Base-by-base conservation (phyloP, 1,140 invertebrate species). In the Drosophila prosaltans region DNA sequence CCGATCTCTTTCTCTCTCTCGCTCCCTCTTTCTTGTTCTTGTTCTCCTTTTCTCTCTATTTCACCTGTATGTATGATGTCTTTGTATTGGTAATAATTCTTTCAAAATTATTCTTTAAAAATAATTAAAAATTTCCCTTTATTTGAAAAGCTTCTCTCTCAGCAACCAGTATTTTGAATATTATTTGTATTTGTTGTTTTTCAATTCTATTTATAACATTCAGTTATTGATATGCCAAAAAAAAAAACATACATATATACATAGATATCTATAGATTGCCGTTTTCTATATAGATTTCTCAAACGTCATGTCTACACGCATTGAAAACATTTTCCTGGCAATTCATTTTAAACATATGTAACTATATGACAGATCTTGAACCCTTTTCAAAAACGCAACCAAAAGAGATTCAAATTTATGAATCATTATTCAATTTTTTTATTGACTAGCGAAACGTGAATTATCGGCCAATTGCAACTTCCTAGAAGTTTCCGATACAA, bases 221-320 rank as follows among this genome's bases (percentile, higher is more conserved):
- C 69, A 89, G 84, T 90, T 89, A 89, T 89, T 89, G 84, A 89
- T 89, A 89, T 89, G 84, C 78, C 84, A 89, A 89, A 86, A 79
- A 79, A 48, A 72, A 85, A 82, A 80, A 66, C 30, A 36, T 48
- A 63, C 48, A 30, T 24, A 24, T 30, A 41, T 51, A 21, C 65
- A 57, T 76, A 76, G 54, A 73, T 16, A 16, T 76, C 58, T 76
- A 76, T 64, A 24, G 51, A 76, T 75, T 69, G 60, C 40, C 57
- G 41, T 71, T 61, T 72, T 75, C 60, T 71, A 66, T 71, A 66
- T 67, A 80, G 58, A 80, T 62, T 77, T 82, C 63, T 82, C 54
- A 86, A 59, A 82, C 76, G 76, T 77, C 75, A 78, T 72, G 74
- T 85, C 66, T 81, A 21, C 51, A 41, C 32, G 30, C 60, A 68